Conservation (phyloP, 1,140 invertebrate species). For the Penaeus japonicus region DNA sequence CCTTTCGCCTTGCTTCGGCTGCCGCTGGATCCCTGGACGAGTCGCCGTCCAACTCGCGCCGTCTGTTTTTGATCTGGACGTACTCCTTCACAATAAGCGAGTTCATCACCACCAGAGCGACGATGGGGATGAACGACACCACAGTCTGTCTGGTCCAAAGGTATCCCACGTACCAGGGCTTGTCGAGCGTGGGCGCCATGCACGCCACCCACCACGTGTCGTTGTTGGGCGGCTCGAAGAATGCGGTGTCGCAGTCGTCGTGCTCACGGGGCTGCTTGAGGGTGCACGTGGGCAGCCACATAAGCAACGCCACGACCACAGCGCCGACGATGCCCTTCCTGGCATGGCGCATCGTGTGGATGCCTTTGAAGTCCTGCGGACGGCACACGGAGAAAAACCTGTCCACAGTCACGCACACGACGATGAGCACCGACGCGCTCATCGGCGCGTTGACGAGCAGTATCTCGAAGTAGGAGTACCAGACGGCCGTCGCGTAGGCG, state of each 20-base stretch:
- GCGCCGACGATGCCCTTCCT: slow-evolving; percentile 52
- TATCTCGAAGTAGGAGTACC: slow-evolving; percentile 61
- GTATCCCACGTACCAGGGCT: slow-evolving; percentile 57
- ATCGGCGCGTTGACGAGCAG: slow-evolving; percentile 61
- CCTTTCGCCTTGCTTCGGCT: slow-evolving; percentile 44
- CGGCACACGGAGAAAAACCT: slow-evolving; percentile 61
- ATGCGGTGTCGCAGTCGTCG: neutral
- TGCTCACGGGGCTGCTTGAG: slow-evolving; percentile 8
- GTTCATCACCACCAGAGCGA: slow-evolving; percentile 60
- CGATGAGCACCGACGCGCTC: slow-evolving; percentile 60
- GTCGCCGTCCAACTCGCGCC: neutral
- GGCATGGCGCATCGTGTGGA: slow-evolving; percentile 59
- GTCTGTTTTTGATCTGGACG: neutral
- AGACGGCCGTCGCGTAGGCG: slow-evolving; percentile 58
- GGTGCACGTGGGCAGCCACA: slow-evolving; percentile 38
- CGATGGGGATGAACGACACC: slow-evolving; percentile 60
- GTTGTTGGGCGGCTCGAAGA: neutral
- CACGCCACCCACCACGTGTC: slow-evolving; percentile 40
- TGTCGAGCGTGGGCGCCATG: slow-evolving; percentile 44
- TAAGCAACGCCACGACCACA: neutral
- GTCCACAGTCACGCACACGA: slow-evolving; percentile 61
- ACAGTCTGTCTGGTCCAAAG: slow-evolving; percentile 60
- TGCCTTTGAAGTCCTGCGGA: slow-evolving; percentile 60
- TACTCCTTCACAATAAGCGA: slow-evolving; percentile 57
- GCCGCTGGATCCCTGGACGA: neutral